These are phyloP conservation scores for Acholoe squamosa DNA, from an alignment of 2,888 invertebrate genomes.

Conservation along the genomic window DNA sequence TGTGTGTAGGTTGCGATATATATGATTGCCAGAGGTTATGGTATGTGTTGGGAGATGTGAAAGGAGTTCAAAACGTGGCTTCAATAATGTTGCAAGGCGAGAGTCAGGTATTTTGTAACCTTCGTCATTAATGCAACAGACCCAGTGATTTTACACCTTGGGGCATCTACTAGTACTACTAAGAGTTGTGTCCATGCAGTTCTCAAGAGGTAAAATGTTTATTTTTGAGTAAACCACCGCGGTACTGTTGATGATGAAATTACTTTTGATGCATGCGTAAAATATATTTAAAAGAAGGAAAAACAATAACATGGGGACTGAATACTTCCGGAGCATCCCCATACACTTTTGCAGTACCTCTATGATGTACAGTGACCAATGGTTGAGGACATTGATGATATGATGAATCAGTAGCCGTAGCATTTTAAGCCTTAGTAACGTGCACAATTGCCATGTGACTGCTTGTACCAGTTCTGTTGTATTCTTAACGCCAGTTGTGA, in stretches of 20 bases:
- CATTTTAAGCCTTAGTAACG: constrained; percentile 52
- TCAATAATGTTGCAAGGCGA: constrained; percentile 2
- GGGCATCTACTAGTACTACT: constrained; percentile 1
- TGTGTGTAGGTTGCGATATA: constrained; percentile 39
- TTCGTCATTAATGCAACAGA: constrained; percentile 3
- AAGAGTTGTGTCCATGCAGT: constrained; percentile 8
- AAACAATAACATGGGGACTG: neutral
- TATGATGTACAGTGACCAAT: constrained; percentile 42
- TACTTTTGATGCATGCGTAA: neutral
- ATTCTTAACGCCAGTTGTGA: constrained; percentile 49
- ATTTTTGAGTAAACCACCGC: constrained; percentile 33
- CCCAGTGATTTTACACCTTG: constrained; percentile 28
- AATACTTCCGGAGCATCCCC: neutral
- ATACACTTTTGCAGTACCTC: constrained; percentile 18
- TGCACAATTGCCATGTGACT: constrained; percentile 53
- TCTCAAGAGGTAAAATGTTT: constrained; percentile 45
- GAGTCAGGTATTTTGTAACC: constrained; percentile 29
- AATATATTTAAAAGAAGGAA: neutral
- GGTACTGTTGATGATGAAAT: constrained; percentile 13
- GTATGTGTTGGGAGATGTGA: constrained; percentile 31
- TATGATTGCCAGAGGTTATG: constrained; percentile 17
- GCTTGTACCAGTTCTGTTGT: constrained; percentile 34
- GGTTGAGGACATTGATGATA: constrained; percentile 27
- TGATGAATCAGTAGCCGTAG: constrained; percentile 41
- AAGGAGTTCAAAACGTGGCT: constrained; percentile 38